Evolutionary conservation across 2,113 vertebrate species (phyloP).

Genomic region (Australoheros scitulus): DNA sequence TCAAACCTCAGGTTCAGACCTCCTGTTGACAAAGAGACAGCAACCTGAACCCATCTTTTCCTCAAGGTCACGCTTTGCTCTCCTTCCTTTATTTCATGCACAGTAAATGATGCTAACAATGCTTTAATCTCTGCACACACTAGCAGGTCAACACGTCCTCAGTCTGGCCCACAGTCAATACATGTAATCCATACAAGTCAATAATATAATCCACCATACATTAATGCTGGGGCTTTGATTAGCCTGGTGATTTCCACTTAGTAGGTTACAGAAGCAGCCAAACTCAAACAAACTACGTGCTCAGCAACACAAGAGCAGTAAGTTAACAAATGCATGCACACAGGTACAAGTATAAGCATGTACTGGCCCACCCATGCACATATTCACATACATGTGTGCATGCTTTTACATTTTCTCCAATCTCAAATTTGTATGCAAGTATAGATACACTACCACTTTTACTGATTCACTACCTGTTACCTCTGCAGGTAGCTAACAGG

Average conservation of each 20-base stretch:
- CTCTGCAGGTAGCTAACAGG: neutral
- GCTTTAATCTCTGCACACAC: slow-evolving; percentile 24
- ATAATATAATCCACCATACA: slow-evolving; percentile 30
- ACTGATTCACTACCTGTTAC: neutral
- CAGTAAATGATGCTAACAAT: neutral
- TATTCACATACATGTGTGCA: neutral
- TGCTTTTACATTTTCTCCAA: neutral
- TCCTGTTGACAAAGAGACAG: neutral
- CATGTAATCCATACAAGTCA: slow-evolving; percentile 37
- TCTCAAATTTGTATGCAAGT: no score
- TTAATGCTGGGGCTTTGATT: slow-evolving; percentile 8
- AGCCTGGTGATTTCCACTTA: slow-evolving; percentile 19
- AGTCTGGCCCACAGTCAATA: slow-evolving; percentile 33
- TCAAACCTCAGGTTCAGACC: neutral
- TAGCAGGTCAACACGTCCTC: slow-evolving; percentile 34
- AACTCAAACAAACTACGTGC: neutral
- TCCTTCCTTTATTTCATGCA: neutral
- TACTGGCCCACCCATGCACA: neutral
- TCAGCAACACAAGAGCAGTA: neutral
- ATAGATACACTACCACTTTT: no score
- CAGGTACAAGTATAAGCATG: neutral
- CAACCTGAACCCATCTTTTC: neutral
- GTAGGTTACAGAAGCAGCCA: neutral
- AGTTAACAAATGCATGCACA: neutral
- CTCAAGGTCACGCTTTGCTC: neutral